Evolutionary conservation across 2,113 vertebrate genomes (phyloP), one percentile per base, ranked within the genome.

Genomic region (Crotophaga sulcirostris): DNA sequence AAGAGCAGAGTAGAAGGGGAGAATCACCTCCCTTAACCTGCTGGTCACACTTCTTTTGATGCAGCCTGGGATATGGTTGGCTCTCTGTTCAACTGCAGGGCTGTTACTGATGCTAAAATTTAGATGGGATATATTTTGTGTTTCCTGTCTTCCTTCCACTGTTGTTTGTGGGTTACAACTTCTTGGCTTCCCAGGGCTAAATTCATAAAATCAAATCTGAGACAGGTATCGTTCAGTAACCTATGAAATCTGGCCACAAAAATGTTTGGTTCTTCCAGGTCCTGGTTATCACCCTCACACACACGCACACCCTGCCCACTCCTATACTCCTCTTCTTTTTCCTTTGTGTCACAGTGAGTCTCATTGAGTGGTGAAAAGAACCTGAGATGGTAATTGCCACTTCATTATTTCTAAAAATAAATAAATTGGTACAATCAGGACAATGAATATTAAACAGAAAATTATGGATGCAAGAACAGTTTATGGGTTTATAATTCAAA

Each of bases 371-470:
- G 33, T 40, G 49, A 68, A 54, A 73, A 59, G 60, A 80, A 76
- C 14, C 12, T 2, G 4, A 47, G 18, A 63, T 49, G 20, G 26
- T 63, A 90, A 33, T 52, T 8, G 8, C 45, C 10, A 42, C 52
- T 75, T 82, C 21, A 28, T 81, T 81, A 73, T 79, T 93, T 86
- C 63, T 84, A 89, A 77, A 87, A 70, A 60, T 42, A 88, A 34
- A 60, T 18, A 33, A 59, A 68, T n/a, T 56, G 10, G 18, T 68
- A 42, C n/a, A 84, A 44, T 44, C 42, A 74, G 25, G 29, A 51
- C 33, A 68, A 68, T 63, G 21, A 78, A 85, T 80, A 80, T 80
- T 76, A 64, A 96, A 83, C 29, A 34, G 34, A 45, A 88, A 82
- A 51, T 85, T 67, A 70, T 5, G 4, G n/a, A 68, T 83, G 29